These are phyloP conservation scores for Mustela nigripes DNA, from an alignment of 2,113 vertebrate genomes.

Conservation along the genomic window DNA sequence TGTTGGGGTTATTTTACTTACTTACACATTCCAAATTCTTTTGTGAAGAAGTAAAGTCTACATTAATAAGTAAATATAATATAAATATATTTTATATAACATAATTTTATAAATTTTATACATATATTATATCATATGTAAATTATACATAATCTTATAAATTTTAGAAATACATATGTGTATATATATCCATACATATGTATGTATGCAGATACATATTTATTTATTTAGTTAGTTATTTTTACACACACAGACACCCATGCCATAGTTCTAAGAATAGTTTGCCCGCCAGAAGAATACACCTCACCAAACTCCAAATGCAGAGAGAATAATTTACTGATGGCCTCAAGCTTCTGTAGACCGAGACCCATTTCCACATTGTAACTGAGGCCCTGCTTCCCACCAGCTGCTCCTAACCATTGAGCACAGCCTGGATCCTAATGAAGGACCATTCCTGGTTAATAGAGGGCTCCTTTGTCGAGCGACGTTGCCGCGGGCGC, in stretches of 20 bases:
- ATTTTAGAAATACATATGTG: too few relatives aligned
- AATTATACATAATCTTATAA: too few relatives aligned
- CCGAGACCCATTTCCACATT: neutral
- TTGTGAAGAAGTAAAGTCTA: neutral
- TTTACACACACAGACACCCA: neutral
- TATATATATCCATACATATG: too few relatives aligned
- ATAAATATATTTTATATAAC: neutral
- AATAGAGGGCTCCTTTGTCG: too few relatives aligned
- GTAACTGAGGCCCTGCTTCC: neutral
- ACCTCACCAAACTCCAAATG: neutral
- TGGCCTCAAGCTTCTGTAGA: neutral
- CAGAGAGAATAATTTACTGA: neutral
- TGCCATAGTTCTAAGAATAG: neutral
- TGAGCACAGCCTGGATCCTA: neutral
- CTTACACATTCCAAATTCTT: neutral
- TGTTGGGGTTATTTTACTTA: neutral
- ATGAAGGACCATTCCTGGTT: neutral
- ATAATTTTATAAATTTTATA: too few relatives aligned
- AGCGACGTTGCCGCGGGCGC: neutral
- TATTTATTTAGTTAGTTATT: neutral
- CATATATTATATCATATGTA: too few relatives aligned
- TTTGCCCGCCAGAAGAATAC: neutral
- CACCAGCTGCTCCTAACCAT: fast-evolving
- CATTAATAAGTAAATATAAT: neutral
- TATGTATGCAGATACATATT: neutral